Conservation (phyloP, 2,888 invertebrate species). For the Harpalus rufipes region DNA sequence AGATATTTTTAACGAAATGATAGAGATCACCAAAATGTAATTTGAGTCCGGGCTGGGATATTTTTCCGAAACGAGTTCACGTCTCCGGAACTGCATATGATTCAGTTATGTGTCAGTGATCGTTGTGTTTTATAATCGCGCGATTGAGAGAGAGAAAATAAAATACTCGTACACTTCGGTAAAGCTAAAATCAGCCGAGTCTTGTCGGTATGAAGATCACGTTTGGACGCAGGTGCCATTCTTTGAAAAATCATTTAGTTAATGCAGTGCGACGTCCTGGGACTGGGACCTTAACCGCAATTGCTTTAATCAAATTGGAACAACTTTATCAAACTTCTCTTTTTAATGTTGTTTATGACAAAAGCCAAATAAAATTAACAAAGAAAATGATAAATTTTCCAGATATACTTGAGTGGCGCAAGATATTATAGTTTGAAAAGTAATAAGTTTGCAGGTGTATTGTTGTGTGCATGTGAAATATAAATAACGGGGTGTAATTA, state of each 20-base stretch:
- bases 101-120: conserved; percentile 10
- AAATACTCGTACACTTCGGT: conserved; percentile 15
- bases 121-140: conserved; percentile 13
- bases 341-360: conserved; percentile 16
- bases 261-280: conserved; percentile 52
- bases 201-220: conserved; percentile 46
- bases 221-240: conserved; percentile 59
- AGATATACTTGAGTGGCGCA: neutral
- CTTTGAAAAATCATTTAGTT: conserved; percentile 63
- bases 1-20: no score
- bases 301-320: conserved; percentile 56
- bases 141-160: conserved; percentile 31
- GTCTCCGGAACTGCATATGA: conserved; percentile 16
- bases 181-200: conserved; percentile 20
- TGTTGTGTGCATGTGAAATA: conserved; percentile 5
- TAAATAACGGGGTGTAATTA: conserved; percentile 19
- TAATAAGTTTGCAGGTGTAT: neutral
- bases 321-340: conserved; percentile 25
- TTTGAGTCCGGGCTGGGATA: conserved; percentile 3
- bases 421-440: neutral
- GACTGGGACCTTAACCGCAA: conserved; percentile 37
- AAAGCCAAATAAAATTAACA: conserved; percentile 3
- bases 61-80: neutral
- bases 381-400: neutral
- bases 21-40: conserved; percentile 20